Evolutionary conservation across 2,888 invertebrate species (phyloP), one percentile per base, ranked within the genome.

Genomic region (Willowsia nigromaculata): DNA sequence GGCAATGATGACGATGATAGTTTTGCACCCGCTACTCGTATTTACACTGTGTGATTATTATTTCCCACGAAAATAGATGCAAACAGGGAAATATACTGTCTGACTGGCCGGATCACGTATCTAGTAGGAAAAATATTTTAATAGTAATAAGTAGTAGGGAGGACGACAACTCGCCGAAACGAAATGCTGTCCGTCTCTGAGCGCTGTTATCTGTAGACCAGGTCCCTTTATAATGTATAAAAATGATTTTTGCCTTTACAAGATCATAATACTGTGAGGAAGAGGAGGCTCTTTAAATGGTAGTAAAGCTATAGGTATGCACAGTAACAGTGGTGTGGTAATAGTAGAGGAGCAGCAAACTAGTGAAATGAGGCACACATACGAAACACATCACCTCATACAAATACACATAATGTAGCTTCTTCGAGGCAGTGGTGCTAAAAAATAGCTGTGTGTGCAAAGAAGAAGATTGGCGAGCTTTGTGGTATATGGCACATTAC

Each of bases 131-230:
- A 37, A n/a, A 7, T 40, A 13, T 47, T 2, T 6, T 47, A 30
- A 13, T 30, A 15, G 33, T 65, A 40, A 43, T 71, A 71, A 43
- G 1, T 43, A 40, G 40, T 71, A 74, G 84, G 88, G 88, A 88
- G 84, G 88, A 88, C 88, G 88, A 88, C 88, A 84, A 88, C 88
- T 88, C 84, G 88, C 88, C 88, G 88, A 88, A 84, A 88, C 88
- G 88, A 88, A 88, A 88, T 88, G 88, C 88, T 88, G 88, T 88
- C 88, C 84, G 88, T 88, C 88, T 88, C 88, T 88, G 88, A 88
- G 88, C 88, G 43, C 80, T 84, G 59, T 56, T 84, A 84, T 88
- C 78, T 84, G 59, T 30, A 78, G 71, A 76, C 84, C 43, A 43
- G 50, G 83, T 74, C 22, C 81, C 88, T 88, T 88, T 88, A 88